A percentile compares a stretch with the other conserved stretches of the same genome.
Conservation (phyloP, 2,797 vertebrate species). For the Crax fasciolata region DNA sequence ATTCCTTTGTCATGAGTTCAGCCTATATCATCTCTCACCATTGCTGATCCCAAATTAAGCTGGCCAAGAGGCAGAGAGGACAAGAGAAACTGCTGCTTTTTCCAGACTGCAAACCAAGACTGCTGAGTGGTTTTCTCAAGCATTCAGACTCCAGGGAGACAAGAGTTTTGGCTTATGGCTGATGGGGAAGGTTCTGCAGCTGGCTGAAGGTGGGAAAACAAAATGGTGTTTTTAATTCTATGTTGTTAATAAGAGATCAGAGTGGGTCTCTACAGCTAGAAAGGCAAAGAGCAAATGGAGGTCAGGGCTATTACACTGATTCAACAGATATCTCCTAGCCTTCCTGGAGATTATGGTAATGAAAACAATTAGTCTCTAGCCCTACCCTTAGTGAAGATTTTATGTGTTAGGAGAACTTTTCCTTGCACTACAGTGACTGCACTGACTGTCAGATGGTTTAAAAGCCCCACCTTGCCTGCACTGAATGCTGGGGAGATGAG, state of each 20-base stretch:
- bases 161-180: neutral
- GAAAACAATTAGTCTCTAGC: neutral
- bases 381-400: neutral
- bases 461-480: neutral
- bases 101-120: neutral
- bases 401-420: neutral
- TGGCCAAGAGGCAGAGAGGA: neutral
- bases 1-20: conserved; percentile 34
- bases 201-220: conserved; percentile 45
- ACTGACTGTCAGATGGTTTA: neutral
- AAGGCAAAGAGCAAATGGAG: conserved; percentile 43
- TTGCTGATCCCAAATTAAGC: neutral
- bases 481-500: neutral
- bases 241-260: neutral
- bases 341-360: neutral
- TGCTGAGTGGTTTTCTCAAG: neutral
- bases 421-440: neutral
- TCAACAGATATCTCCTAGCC: conserved; percentile 17
- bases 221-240: neutral
- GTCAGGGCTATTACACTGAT: neutral
- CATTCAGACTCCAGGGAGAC: neutral
- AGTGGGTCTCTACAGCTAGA: conserved; percentile 35
- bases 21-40: fast-evolving
- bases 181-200: conserved; percentile 33
- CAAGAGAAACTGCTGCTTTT: neutral